Base-by-base conservation (phyloP, 2,888 invertebrate species). In the Dolichopus griseipennis region DNA sequence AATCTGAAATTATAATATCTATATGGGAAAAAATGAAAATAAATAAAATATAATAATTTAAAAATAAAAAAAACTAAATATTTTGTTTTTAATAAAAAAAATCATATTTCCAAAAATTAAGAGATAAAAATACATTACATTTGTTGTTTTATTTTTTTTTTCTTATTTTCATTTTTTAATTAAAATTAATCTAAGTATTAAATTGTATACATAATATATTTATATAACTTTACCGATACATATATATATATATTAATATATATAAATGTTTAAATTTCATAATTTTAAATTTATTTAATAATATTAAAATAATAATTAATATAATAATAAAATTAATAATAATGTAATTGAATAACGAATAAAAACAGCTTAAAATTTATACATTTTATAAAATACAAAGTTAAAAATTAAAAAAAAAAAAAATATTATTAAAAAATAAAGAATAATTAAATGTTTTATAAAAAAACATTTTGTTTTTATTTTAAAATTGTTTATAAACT, bases 401-500 rank as follows among this genome's bases (percentile, higher is more conserved):
- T 33, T 64, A 64, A 64, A 18, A 64, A 64, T 34, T n/a, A 37
- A 34, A 34, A 37, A 64, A 34, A 9, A 64, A n/a, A 37, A n/a
- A 64, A 37, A 37, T 2, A 10, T 7, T 37, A 37, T 34, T 64
- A 64, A 37, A 64, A 64, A 37, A 64, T 37, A 33, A 33, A 64
- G 20, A 18, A 20, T 37, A 34, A 34, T 20, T 37, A 52, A 68
- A 65, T 27, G 27, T 21, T 64, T 21, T 67, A 41, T 37, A 64
- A 67, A 41, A 43, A 65, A 65, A 37, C 27, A 27, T 27, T 27
- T 4, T n/a, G n/a, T n/a, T n/a, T n/a, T n/a, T n/a, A n/a, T n/a
- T n/a, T 27, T 27, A 27, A 27, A 52, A 65, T 67, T 52, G 66
- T 65, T 66, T 66, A 68, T 52, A 66, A 63, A 68, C 70, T 70